These are phyloP conservation scores for Phaonia tiefii DNA, from an alignment of 2,888 invertebrate genomes.

Conservation along the genomic window DNA sequence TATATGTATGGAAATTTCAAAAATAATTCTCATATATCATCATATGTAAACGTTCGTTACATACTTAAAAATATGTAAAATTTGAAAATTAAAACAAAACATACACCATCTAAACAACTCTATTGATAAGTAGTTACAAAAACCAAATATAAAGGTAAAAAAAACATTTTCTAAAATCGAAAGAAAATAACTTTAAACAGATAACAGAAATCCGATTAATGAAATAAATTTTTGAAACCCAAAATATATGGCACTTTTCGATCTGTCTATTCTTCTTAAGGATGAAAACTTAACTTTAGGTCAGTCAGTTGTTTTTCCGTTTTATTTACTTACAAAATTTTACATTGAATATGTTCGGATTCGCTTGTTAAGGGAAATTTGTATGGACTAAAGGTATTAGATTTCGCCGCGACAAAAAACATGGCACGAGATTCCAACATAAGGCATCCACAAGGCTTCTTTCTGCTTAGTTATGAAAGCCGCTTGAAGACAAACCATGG, in stretches of 20 bases:
- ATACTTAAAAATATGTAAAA: slow-evolving; percentile 52
- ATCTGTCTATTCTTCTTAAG: too few species aligned
- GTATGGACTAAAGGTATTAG: too few species aligned
- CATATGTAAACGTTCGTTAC: slow-evolving; percentile 49
- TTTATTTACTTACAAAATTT: too few species aligned
- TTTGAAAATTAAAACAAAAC: slow-evolving; percentile 41
- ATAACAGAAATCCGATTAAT: slow-evolving; percentile 52
- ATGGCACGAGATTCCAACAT: too few species aligned
- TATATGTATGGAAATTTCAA: slow-evolving; percentile 41
- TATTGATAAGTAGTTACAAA: slow-evolving; percentile 64
- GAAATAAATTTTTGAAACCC: slow-evolving; percentile 66
- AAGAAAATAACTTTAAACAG: slow-evolving; percentile 56
- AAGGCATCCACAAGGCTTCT: too few species aligned
- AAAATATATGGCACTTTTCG: slow-evolving; percentile 22
- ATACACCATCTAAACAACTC: slow-evolving; percentile 53
- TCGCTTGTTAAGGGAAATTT: too few species aligned
- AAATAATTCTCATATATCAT: slow-evolving; percentile 51
- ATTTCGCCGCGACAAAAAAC: too few species aligned
- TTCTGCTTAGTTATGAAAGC: too few species aligned
- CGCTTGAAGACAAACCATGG: too few species aligned
- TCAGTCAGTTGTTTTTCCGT: too few species aligned
- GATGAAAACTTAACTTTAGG: too few species aligned
- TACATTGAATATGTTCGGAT: too few species aligned
- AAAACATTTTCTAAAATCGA: slow-evolving; percentile 60
- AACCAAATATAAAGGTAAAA: slow-evolving; percentile 54